phyloP scores from a whole-genome alignment of 2,797 vertebrate species.

The Halcyon smyrnensis region DNA sequence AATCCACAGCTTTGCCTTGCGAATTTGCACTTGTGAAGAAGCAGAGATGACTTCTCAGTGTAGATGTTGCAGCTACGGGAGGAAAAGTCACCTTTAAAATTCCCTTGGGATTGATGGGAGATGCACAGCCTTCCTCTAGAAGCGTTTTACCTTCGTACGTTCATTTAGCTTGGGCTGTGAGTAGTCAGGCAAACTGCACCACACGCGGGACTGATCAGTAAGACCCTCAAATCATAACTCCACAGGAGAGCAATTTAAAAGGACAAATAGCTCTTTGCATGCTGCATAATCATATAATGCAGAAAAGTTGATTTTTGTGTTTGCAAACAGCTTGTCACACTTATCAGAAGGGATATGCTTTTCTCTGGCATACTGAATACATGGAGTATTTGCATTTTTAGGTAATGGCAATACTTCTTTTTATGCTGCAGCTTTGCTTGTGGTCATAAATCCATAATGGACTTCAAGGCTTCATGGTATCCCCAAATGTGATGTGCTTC shows the following conservation, averaged over 20 bases:
- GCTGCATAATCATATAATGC: not conserved
- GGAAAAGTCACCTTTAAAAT: not conserved
- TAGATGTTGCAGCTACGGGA: not conserved
- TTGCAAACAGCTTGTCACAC: conserved; percentile 23
- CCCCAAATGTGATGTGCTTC: not conserved
- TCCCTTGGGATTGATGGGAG: fast-evolving
- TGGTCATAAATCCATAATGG: conserved; percentile 10
- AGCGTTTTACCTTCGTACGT: not conserved
- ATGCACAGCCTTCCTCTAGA: not conserved
- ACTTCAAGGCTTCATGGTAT: not conserved
- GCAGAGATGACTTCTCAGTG: fast-evolving
- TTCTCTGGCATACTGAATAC: not conserved
- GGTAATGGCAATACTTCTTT: conserved; percentile 19
- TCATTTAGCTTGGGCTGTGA: not conserved
- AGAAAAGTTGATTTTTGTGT: conserved; percentile 46
- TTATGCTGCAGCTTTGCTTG: not conserved
- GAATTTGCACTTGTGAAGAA: not conserved
- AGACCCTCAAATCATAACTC: not conserved
- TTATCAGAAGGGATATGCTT: not conserved
- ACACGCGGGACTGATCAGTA: not conserved
- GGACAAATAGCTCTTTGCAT: not conserved
- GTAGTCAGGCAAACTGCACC: not conserved
- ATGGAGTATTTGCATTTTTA: conserved; percentile 51
- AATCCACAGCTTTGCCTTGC: not conserved
- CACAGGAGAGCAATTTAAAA: not conserved